These are phyloP conservation scores for Pogonocherus hispidulus DNA, from an alignment of 2,888 invertebrate species.

Conservation along the genomic window DNA sequence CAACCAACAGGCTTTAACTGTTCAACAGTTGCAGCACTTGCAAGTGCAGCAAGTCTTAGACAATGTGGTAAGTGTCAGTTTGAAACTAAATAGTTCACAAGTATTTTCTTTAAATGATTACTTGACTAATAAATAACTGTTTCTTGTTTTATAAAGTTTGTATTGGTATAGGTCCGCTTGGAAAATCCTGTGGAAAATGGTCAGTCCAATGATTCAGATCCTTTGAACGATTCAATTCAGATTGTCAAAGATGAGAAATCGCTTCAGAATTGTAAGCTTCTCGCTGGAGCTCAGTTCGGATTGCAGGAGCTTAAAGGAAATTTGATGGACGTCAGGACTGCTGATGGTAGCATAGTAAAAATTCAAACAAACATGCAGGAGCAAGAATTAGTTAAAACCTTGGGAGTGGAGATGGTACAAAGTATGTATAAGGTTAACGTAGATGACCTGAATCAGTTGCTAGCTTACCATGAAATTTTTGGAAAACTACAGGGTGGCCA, in stretches of 20 bases:
- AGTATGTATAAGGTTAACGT: constrained; percentile 84
- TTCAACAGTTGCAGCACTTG: constrained; percentile 67
- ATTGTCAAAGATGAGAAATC: constrained; percentile 75
- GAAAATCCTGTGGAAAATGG: constrained; percentile 63
- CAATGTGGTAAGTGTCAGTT: constrained; percentile 59
- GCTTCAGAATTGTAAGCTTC: constrained; percentile 71
- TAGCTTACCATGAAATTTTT: constrained; percentile 90
- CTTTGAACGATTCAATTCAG: constrained; percentile 59
- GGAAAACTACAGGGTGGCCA: constrained; percentile 75
- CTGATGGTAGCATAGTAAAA: constrained; percentile 82
- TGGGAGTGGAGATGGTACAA: constrained; percentile 81
- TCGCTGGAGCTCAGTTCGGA: constrained; percentile 63
- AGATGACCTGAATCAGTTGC: constrained; percentile 86
- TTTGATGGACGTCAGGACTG: constrained; percentile 76
- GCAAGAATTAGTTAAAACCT: constrained; percentile 74
- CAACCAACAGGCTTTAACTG: constrained; percentile 63
- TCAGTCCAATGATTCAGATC: constrained; percentile 57
- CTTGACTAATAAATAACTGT: background rate
- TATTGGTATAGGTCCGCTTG: constrained; percentile 57
- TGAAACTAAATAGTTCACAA: background rate
- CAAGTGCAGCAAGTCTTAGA: constrained; percentile 74
- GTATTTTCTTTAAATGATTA: background rate
- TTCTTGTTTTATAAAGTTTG: constrained; percentile 13
- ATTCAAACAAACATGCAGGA: constrained; percentile 77
- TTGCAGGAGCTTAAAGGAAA: constrained; percentile 67